phyloP scores from a whole-genome alignment of 2,888 invertebrate species.

The Tetrapedia diversipes region DNA sequence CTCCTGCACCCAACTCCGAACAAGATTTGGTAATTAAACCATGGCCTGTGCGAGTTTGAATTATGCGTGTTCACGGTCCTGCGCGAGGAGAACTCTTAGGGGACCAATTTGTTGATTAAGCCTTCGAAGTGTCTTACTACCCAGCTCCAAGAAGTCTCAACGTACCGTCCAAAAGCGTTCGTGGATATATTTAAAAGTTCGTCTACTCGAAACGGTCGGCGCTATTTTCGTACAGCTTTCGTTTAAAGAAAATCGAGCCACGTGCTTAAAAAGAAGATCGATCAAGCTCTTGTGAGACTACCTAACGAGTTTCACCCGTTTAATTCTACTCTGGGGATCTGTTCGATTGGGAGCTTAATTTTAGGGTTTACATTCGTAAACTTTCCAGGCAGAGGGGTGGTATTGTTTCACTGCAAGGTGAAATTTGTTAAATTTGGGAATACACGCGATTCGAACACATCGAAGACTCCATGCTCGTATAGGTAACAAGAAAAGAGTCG shows the following conservation, averaged over 20 bases:
- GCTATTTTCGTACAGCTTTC: not conserved
- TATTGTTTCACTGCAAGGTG: slow-evolving; percentile 55
- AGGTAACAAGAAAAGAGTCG: not conserved
- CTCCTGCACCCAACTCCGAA: slow-evolving; percentile 63
- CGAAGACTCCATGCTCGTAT: not conserved
- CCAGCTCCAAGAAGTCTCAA: slow-evolving; percentile 33
- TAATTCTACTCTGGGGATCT: slow-evolving; percentile 60
- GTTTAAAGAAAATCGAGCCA: not conserved
- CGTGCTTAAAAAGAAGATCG: not conserved
- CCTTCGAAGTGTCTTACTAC: slow-evolving; percentile 64
- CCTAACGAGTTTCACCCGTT: slow-evolving; percentile 47
- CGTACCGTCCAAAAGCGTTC: not conserved
- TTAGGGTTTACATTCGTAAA: slow-evolving; percentile 74
- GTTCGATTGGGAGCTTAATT: slow-evolving; percentile 74
- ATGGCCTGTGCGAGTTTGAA: slow-evolving; percentile 79
- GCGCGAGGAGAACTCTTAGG: slow-evolving; percentile 71
- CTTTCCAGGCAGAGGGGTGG: slow-evolving; percentile 68
- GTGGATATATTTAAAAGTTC: not conserved
- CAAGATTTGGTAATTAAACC: slow-evolving; percentile 81
- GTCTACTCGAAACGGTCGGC: not conserved
- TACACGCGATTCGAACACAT: slow-evolving; percentile 37
- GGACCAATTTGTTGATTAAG: slow-evolving; percentile 80
- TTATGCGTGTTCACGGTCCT: slow-evolving; percentile 76
- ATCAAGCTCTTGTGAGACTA: slow-evolving; percentile 25
- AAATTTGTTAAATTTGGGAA: slow-evolving; percentile 69